These are phyloP conservation scores for Parnassius mnemosyne DNA, from an alignment of 2,888 invertebrate genomes.

Conservation along the genomic window DNA sequence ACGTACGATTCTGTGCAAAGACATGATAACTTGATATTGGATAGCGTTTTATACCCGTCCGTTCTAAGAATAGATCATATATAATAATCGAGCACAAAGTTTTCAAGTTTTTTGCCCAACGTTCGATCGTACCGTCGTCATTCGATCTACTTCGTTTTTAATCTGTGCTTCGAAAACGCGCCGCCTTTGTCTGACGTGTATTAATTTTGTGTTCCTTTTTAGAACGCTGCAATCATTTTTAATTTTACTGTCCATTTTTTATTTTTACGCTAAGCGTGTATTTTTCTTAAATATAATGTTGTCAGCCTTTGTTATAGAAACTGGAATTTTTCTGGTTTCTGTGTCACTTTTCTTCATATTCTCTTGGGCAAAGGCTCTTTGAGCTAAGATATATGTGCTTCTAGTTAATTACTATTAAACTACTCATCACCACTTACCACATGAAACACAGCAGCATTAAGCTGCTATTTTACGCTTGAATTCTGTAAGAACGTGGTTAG, in stretches of 20 bases:
- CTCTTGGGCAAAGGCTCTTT: too few species aligned
- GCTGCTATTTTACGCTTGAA: too few species aligned
- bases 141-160: constrained; percentile 25
- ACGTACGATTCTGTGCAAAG: background rate
- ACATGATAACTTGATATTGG: background rate
- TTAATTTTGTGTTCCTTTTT: constrained; percentile 5
- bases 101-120: constrained; percentile 24
- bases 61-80: constrained; percentile 20
- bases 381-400: too few species aligned
- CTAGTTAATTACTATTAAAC: too few species aligned
- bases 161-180: constrained; percentile 7
- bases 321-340: too few species aligned
- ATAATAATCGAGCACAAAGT: constrained; percentile 13
- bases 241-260: background rate
- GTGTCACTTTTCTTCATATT: too few species aligned
- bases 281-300: background rate
- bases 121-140: constrained; percentile 25
- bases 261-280: background rate
- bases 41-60: constrained; percentile 6
- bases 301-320: too few species aligned
- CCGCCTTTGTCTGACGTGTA: constrained; percentile 9
- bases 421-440: too few species aligned
- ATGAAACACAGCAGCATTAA: too few species aligned
- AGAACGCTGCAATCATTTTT: background rate
- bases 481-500: too few species aligned